Percentiles rank a stretch among this genome's conserved stretches.
phyloP scores from a whole-genome alignment of 2,888 invertebrate species.

The Pandemis heparana region DNA sequence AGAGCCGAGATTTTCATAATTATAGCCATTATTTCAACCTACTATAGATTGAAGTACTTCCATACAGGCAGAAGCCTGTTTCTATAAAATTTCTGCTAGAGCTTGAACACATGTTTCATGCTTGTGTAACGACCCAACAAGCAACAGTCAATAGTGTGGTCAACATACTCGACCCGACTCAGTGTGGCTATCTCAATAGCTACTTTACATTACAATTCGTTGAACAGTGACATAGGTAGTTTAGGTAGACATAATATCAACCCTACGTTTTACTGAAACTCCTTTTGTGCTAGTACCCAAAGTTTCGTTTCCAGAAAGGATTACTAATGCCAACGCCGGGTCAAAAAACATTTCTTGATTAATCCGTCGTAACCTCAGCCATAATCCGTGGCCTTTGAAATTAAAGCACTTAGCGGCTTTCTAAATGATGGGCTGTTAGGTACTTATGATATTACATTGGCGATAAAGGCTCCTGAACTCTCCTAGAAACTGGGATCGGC shows the following conservation, averaged over 20 bases:
- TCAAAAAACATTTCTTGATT: constrained; percentile 44
- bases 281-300: constrained; percentile 1
- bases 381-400: constrained; percentile 42
- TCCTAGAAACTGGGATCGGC: constrained; percentile 22
- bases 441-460: constrained; percentile 39
- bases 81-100: too few relatives aligned
- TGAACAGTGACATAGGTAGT: background rate
- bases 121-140: background rate
- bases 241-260: background rate
- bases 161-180: background rate
- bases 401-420: constrained; percentile 46
- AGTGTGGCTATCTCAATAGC: too few relatives aligned
- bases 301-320: constrained; percentile 16
- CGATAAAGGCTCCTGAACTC: constrained; percentile 18
- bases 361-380: constrained; percentile 43
- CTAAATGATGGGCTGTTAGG: constrained; percentile 39
- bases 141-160: background rate
- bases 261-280: background rate
- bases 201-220: background rate
- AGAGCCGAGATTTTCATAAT: too few relatives aligned
- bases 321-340: constrained; percentile 13
- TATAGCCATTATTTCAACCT: too few relatives aligned
- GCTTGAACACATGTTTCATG: too few relatives aligned
- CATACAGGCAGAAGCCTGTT: too few relatives aligned
- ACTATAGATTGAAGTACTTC: too few relatives aligned